Conservation (phyloP, 2,797 vertebrate species). For the Carcharodon carcharias region DNA sequence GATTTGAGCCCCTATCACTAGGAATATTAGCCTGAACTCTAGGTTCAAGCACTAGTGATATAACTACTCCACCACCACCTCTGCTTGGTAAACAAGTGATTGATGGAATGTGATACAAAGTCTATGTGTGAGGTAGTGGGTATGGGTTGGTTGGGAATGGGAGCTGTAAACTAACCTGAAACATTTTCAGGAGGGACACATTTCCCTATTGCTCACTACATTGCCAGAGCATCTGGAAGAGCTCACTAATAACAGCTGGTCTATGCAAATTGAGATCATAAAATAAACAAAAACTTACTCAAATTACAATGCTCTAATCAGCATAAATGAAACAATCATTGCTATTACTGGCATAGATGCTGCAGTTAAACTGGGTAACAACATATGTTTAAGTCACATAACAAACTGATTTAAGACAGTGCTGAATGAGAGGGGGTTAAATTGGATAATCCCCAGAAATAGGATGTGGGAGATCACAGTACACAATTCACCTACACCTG, state of each 20-base stretch:
- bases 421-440: not conserved
- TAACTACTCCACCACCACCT: no score
- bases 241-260: not conserved
- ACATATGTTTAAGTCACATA: not conserved
- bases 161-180: not conserved
- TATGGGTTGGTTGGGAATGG: not conserved
- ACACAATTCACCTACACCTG: not conserved
- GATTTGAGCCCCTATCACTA: no score
- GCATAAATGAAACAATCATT: not conserved
- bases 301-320: not conserved
- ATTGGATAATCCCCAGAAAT: not conserved
- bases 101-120: not conserved
- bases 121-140: no score
- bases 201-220: not conserved
- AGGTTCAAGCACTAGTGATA: no score
- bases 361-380: not conserved
- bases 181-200: not conserved
- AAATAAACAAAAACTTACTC: not conserved
- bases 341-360: not conserved
- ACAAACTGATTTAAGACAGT: not conserved
- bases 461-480: not conserved
- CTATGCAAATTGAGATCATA: not conserved
- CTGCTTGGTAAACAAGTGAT: not conserved
- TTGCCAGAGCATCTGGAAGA: constrained; percentile 9
- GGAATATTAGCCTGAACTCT: no score